Evolutionary conservation across 2,113 vertebrate genomes (phyloP), one percentile per base, ranked within the genome.

Genomic region (Puma concolor): DNA sequence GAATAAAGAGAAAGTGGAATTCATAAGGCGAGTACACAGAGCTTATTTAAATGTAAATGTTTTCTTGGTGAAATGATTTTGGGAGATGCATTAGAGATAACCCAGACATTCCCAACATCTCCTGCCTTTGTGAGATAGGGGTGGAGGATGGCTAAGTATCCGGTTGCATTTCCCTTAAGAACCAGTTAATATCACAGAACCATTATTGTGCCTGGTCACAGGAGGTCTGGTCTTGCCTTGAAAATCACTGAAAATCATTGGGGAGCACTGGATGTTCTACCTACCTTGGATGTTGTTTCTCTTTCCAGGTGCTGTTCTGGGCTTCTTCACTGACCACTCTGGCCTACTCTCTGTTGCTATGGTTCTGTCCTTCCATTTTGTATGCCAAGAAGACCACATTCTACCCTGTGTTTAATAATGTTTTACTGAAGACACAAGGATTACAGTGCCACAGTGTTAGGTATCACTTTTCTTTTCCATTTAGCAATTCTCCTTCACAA

Each of bases 1-100:
- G 74, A 93, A 97, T 96, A 69, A 91, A 80, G 74, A 95, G 86
- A 94, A 86, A 72, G 64, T 82, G 1, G 57, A 63, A 88, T 89
- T 95, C 15, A 36, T 50, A 54, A 87, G 36, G 38, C 48, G 6
- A 82, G 15, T 36, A 33, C 15, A 19, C 25, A 81, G n/a, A 50
- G 31, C 63, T 96, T 88, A 41, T 71, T 94, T 50, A 27, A 64
- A 29, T 2, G 17, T 80, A 63, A 87, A 17, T 67, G 33, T 92
- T 96, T 93, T 71, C 36, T 57, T 76, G 41, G 63, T 48, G 66
- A 95, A 44, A 38, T 94, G 76, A 38, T 81, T 95, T 90, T 16
- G 63, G 76, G 52, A 94, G 14, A 38, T 57, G 14, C 60, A 44
- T 80, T 57, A 79, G 88, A 80, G 63, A 63, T 81, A 84, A 90